Evolutionary conservation across 2,888 invertebrate species (phyloP).

Genomic region (Acronicta alni): DNA sequence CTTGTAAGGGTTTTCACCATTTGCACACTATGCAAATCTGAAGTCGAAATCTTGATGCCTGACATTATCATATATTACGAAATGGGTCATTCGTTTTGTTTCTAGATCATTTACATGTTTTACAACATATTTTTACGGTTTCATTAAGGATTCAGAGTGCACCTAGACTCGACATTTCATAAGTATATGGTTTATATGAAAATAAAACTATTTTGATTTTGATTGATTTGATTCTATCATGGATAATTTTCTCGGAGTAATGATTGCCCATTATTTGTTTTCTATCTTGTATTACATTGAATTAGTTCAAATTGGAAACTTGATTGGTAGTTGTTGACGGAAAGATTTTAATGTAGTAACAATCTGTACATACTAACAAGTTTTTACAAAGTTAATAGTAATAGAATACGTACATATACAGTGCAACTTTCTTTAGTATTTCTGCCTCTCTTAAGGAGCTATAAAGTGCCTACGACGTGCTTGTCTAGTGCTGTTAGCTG

Average conservation of each 20-base stretch:
- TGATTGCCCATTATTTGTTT: too few relatives aligned
- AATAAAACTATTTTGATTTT: too few relatives aligned
- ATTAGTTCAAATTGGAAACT: conserved; percentile 31
- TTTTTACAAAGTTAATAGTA: conserved; percentile 15
- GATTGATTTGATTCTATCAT: too few relatives aligned
- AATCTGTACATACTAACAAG: conserved; percentile 23
- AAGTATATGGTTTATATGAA: too few relatives aligned
- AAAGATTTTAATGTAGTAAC: conserved; percentile 16
- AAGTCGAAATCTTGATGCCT: conserved; percentile 7
- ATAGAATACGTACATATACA: too few relatives aligned
- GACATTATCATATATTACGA: conserved; percentile 17
- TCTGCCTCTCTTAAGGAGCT: conserved; percentile 35
- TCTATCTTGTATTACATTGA: too few relatives aligned
- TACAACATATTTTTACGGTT: too few relatives aligned
- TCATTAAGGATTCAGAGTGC: too few relatives aligned
- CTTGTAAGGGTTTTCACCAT: conserved; percentile 24
- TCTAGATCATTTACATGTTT: too few relatives aligned
- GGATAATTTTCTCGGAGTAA: too few relatives aligned
- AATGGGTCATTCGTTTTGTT: conserved; percentile 16
- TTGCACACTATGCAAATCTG: conserved; percentile 31
- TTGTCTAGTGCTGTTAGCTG: conserved; percentile 26
- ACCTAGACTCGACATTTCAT: too few relatives aligned
- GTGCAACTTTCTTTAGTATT: conserved; percentile 28
- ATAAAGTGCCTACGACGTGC: conserved; percentile 37
- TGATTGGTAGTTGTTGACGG: conserved; percentile 43